Evolutionary conservation across 2,888 invertebrate genomes (phyloP).

Genomic region (Sminthurinus aureus): DNA sequence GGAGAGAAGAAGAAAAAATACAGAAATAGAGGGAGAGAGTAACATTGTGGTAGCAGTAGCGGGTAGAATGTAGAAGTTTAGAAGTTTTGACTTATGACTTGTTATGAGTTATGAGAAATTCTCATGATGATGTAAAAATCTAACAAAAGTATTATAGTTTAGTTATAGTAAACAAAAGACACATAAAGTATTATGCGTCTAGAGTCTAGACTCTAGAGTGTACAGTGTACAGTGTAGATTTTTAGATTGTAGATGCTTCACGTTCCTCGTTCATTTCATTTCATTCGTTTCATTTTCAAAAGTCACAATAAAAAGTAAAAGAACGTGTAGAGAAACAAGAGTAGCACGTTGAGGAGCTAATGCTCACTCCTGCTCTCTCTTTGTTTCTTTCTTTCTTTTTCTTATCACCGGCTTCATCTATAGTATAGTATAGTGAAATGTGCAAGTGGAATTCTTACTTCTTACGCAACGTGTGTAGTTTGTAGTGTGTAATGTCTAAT

Average conservation of each 20-base stretch:
- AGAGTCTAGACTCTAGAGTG: too few relatives aligned
- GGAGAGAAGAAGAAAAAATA: too few relatives aligned
- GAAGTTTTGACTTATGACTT: not conserved
- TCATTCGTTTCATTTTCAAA: too few relatives aligned
- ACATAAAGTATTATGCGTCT: too few relatives aligned
- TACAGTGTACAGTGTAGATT: not conserved
- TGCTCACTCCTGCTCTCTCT: not conserved
- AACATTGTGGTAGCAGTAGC: not conserved
- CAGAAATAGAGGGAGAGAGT: too few relatives aligned
- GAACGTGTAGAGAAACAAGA: slow-evolving; percentile 7
- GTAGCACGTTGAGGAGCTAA: not conserved
- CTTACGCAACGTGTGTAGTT: not conserved
- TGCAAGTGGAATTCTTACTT: not conserved
- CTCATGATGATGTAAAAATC: not conserved
- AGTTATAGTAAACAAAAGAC: too few relatives aligned
- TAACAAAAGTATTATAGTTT: too few relatives aligned
- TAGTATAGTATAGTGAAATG: not conserved
- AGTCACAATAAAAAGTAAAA: not conserved
- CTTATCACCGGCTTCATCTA: not conserved
- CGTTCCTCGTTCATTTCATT: not conserved
- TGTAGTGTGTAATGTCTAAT: not conserved
- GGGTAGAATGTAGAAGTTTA: not conserved
- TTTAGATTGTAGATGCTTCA: not conserved
- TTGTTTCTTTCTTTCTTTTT: slow-evolving; percentile 11
- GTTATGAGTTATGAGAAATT: slow-evolving; percentile 1